phyloP scores from a whole-genome alignment of 2,797 vertebrate species.

The Pelobates cultripes region DNA sequence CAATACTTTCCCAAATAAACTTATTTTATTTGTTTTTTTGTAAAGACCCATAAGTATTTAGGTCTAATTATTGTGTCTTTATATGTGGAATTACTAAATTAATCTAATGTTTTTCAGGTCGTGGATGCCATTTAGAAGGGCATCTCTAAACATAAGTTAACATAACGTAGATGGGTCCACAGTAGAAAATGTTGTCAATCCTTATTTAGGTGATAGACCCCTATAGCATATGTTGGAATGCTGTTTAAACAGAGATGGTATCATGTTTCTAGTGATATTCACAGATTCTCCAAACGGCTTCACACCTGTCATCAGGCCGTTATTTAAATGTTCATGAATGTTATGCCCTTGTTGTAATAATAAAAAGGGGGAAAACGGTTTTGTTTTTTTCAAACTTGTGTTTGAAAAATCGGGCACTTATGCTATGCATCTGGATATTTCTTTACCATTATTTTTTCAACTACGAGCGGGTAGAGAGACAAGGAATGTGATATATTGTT shows the following conservation, averaged over 20 bases:
- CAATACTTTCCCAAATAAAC: too few species aligned
- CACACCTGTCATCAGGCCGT: background rate
- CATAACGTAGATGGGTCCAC: too few species aligned
- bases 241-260: background rate
- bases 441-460: background rate
- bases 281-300: background rate
- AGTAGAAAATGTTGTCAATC: too few species aligned
- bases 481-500: background rate
- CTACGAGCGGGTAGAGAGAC: background rate
- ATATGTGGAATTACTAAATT: too few species aligned
- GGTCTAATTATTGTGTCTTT: too few species aligned
- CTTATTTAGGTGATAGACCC: too few species aligned
- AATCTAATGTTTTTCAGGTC: too few species aligned
- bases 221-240: background rate
- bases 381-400: background rate
- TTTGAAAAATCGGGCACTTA: background rate
- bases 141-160: too few species aligned
- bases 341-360: background rate
- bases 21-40: too few species aligned
- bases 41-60: too few species aligned
- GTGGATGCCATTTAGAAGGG: too few species aligned
- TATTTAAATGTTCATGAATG: background rate
- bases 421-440: background rate
- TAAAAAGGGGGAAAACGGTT: background rate
- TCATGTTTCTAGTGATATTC: background rate